Evolutionary conservation across 2,113 vertebrate species (phyloP).

Genomic region (Triplophysa siluroides): DNA sequence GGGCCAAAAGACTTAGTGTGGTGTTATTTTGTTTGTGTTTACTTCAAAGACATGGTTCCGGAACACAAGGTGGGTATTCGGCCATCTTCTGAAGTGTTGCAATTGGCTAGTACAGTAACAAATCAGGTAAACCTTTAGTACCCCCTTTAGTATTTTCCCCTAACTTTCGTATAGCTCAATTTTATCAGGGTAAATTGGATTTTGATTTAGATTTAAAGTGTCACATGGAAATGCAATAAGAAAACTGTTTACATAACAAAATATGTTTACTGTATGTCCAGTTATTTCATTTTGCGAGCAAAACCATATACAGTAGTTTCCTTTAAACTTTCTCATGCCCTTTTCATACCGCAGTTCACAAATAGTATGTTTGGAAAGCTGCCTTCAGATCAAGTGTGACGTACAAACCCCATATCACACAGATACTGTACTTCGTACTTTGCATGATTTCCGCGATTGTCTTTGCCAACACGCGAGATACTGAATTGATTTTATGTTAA

Average conservation of each 20-base stretch:
- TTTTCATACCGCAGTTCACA: not conserved
- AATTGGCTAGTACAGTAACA: conserved; percentile 71
- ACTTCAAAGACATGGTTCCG: conserved; percentile 57
- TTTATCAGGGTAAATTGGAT: conserved; percentile 72
- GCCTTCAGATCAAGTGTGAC: not conserved
- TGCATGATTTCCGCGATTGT: conserved; percentile 7
- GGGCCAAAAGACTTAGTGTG: conserved; percentile 45
- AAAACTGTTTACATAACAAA: conserved; percentile 47
- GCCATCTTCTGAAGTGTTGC: conserved; percentile 61
- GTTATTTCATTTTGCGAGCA: not conserved
- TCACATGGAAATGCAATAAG: conserved; percentile 38
- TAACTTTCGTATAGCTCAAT: conserved; percentile 56
- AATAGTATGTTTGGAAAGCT: not conserved
- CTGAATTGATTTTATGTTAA: not conserved
- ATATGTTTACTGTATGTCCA: not conserved
- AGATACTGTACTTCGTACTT: not conserved
- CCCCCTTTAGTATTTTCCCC: conserved; percentile 30
- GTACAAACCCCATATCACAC: not conserved
- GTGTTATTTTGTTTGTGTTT: conserved; percentile 52
- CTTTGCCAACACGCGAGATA: conserved; percentile 4
- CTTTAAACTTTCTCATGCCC: not conserved
- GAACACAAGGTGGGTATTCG: conserved; percentile 66
- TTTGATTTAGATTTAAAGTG: conserved; percentile 55
- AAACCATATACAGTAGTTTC: not conserved
- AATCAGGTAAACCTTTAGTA: conserved; percentile 63